These are phyloP conservation scores for Orchesella cincta DNA, from an alignment of 1,140 invertebrate species.

Conservation along the genomic window DNA sequence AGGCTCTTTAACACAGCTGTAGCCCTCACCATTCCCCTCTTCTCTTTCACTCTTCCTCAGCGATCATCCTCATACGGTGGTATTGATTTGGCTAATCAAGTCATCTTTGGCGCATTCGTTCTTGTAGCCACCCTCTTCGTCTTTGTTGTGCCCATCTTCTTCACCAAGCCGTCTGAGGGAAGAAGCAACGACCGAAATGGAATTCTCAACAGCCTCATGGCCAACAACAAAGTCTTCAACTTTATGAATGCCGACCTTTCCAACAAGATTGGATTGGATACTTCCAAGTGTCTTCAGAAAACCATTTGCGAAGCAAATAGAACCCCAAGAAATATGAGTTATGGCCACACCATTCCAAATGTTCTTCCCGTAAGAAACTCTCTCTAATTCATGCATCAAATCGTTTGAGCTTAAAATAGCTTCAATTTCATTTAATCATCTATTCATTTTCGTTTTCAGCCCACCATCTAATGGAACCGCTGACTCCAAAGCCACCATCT, in stretches of 20 bases:
- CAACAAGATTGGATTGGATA: constrained; percentile 46
- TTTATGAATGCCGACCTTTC: constrained; percentile 46
- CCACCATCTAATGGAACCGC: constrained; percentile 39
- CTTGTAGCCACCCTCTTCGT: constrained; percentile 41
- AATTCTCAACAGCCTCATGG: constrained; percentile 38
- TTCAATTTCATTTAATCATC: not conserved
- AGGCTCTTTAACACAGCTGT: constrained; percentile 17
- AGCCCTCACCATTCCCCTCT: constrained; percentile 45
- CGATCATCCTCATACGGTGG: constrained; percentile 39
- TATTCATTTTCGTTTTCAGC: no score
- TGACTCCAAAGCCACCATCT: constrained; percentile 29
- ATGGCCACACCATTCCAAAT: constrained; percentile 41
- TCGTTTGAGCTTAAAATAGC: not conserved
- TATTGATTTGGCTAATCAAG: constrained; percentile 50
- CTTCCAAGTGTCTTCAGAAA: constrained; percentile 44
- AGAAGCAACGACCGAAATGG: constrained; percentile 36
- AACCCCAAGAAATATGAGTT: constrained; percentile 41
- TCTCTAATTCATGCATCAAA: not conserved
- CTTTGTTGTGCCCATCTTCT: constrained; percentile 46
- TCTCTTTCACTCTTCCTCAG: constrained; percentile 42
- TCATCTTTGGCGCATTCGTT: constrained; percentile 43
- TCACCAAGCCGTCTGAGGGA: constrained; percentile 36
- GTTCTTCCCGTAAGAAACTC: constrained; percentile 42
- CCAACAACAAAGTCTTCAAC: constrained; percentile 39
- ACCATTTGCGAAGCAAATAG: constrained; percentile 47